Conservation (phyloP, 2,113 vertebrate genomes). For the Datnioides undecimradiatus region DNA sequence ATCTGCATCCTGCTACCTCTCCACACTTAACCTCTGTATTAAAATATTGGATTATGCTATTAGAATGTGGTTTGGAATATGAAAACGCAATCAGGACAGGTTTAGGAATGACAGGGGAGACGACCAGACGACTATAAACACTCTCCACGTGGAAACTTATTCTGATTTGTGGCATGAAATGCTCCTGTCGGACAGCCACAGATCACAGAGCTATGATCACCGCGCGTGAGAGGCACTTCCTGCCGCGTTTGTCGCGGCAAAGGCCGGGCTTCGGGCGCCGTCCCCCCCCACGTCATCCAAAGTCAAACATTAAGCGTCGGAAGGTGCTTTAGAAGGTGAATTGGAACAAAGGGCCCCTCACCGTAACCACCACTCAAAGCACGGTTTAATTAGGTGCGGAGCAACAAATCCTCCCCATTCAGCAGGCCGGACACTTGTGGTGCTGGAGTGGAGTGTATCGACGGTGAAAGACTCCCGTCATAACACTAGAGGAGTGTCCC, state of each 20-base stretch:
- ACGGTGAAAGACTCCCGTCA: constrained; percentile 70
- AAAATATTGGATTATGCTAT: constrained; percentile 3
- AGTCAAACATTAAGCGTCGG: constrained; percentile 65
- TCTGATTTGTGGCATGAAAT: constrained; percentile 3
- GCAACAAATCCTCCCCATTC: constrained; percentile 79
- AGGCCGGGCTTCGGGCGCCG: neutral
- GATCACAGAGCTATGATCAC: constrained; percentile 26
- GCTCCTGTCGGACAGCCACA: neutral
- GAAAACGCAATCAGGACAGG: neutral
- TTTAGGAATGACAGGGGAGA: constrained; percentile 4
- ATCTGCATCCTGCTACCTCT: neutral
- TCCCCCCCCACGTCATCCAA: constrained; percentile 19
- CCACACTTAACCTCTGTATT: neutral
- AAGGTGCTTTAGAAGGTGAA: constrained; percentile 71
- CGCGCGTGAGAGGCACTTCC: constrained; percentile 4
- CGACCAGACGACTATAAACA: neutral
- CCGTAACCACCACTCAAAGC: constrained; percentile 69
- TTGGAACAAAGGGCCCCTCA: constrained; percentile 68
- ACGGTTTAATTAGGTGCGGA: constrained; percentile 79
- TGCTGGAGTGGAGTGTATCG: constrained; percentile 71
- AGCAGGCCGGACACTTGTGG: constrained; percentile 77
- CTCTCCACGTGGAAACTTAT: neutral
- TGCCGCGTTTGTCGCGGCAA: neutral
- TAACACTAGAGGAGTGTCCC: constrained; percentile 76
- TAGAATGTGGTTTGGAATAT: neutral